Percentiles rank a stretch among this genome's conserved stretches.
Evolutionary conservation across 2,797 vertebrate genomes (phyloP).

Genomic region (Perodicticus potto): DNA sequence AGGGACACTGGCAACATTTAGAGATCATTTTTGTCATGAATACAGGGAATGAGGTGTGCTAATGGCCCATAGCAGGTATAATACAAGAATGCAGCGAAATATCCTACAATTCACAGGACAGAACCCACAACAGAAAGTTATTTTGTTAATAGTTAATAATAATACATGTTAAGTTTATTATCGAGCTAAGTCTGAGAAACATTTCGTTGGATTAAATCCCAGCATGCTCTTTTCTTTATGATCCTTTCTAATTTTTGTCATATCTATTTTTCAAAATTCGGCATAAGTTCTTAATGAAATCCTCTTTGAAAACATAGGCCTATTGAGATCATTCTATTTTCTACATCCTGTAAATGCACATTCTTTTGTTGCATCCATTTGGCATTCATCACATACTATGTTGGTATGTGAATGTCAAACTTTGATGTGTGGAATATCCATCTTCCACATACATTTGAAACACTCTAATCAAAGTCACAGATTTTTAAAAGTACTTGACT

Average conservation of each 20-base stretch:
- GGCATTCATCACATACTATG: background rate
- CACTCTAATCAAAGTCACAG: background rate
- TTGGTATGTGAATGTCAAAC: background rate
- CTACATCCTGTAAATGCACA: background rate
- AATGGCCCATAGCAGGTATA: background rate
- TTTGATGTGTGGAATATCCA: background rate
- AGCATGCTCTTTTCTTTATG: background rate
- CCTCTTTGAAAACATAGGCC: background rate
- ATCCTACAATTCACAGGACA: background rate
- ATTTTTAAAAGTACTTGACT: background rate
- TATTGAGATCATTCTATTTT: background rate
- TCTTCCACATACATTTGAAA: slow-evolving; percentile 2
- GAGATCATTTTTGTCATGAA: background rate
- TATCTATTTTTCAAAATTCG: background rate
- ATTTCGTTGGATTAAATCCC: background rate
- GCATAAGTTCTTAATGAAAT: background rate
- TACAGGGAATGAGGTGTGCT: background rate
- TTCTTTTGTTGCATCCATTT: background rate
- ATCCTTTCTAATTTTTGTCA: background rate
- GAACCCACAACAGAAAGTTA: background rate
- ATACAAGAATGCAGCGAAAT: background rate
- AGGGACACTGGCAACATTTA: background rate
- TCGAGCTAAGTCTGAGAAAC: background rate
- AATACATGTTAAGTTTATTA: background rate
- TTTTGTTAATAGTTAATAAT: background rate